A percentile compares a stretch with the other conserved stretches of the same genome.
Evolutionary conservation across 1,140 invertebrate genomes (phyloP).

Genomic region (Meloidogyne exigua): DNA sequence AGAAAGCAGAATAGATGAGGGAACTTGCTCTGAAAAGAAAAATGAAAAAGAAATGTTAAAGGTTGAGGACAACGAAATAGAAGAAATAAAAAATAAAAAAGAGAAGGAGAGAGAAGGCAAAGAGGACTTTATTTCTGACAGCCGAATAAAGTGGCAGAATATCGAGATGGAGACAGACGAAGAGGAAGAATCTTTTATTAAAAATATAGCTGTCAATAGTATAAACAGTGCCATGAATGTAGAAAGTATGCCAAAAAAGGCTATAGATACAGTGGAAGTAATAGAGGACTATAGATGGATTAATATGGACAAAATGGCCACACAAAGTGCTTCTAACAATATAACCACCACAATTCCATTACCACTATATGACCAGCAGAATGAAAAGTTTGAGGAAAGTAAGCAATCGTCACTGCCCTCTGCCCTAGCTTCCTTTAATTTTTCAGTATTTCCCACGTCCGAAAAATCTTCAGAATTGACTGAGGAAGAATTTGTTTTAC

Average conservation of each 20-base stretch:
- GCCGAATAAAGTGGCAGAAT: background rate
- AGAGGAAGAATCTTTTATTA: background rate
- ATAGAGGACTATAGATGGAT: background rate
- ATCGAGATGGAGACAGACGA: background rate
- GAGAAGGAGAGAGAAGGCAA: background rate
- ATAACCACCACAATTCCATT: background rate
- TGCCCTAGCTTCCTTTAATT: background rate
- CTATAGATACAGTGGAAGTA: background rate
- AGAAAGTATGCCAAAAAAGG: background rate
- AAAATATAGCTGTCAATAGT: background rate
- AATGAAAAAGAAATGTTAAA: background rate
- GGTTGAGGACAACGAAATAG: background rate
- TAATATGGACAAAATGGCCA: background rate
- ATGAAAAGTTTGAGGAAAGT: background rate
- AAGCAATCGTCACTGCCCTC: background rate
- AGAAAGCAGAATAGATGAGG: no score
- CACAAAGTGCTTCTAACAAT: background rate
- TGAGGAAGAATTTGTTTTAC: background rate
- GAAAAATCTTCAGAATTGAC: background rate
- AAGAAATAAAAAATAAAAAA: conserved; percentile 9
- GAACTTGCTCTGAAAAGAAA: no score
- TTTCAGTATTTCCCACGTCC: conserved; percentile 3
- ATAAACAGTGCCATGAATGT: background rate
- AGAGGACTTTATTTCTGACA: background rate
- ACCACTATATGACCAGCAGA: background rate